Percentiles rank a stretch among this genome's conserved stretches.
These are phyloP conservation scores for Fopius arisanus DNA, from an alignment of 1,140 invertebrate species.

Conservation along the genomic window DNA sequence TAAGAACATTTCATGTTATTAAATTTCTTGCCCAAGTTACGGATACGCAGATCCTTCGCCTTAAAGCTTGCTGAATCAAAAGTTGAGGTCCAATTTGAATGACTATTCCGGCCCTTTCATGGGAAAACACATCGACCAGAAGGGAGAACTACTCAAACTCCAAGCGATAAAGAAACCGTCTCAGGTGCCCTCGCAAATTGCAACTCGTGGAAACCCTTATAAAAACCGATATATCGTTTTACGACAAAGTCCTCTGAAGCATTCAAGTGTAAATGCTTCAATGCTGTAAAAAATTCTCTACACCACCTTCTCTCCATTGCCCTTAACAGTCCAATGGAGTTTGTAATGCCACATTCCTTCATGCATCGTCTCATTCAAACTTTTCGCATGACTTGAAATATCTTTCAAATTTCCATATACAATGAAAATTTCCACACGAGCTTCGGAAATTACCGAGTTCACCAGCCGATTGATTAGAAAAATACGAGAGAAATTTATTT, in stretches of 20 bases:
- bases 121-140: neutral
- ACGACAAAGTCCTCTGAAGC: neutral
- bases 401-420: too few species aligned
- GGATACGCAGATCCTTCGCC: too few species aligned
- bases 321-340: neutral
- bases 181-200: neutral
- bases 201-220: neutral
- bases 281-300: neutral
- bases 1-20: too few species aligned
- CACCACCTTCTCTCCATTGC: neutral
- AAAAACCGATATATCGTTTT: slow-evolving; percentile 4
- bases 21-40: too few species aligned
- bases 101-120: neutral
- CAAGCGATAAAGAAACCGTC: neutral
- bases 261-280: slow-evolving; percentile 4
- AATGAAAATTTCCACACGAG: too few species aligned
- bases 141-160: neutral
- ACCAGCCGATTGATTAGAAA: too few species aligned
- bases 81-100: neutral
- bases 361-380: neutral
- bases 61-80: neutral
- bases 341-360: neutral
- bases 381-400: too few species aligned
- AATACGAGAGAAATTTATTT: too few species aligned
- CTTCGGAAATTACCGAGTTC: too few species aligned